phyloP scores from a whole-genome alignment of 64 coral and sea anemone species.

The Astreopora myriophthalma region DNA sequence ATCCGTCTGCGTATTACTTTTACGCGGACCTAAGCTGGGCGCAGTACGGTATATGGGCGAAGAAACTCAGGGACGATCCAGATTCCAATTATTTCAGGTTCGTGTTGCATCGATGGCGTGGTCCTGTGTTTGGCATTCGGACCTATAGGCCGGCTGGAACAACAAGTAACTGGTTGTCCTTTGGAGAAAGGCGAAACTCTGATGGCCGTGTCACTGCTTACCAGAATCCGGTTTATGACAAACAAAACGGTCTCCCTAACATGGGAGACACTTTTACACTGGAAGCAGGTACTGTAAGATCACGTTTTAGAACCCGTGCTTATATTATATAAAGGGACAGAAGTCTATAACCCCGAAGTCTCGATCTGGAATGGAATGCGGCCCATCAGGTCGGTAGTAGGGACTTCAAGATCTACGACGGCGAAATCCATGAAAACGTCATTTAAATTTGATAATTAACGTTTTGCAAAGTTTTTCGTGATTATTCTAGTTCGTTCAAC shows the following conservation, averaged over 20 bases:
- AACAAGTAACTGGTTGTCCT: background rate
- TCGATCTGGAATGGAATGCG: too few relatives aligned
- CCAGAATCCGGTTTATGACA: background rate
- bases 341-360: too few relatives aligned
- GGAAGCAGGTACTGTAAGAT: constrained; percentile 14
- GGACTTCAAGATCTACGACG: too few relatives aligned
- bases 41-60: background rate
- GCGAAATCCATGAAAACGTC: too few relatives aligned
- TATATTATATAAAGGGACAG: too few relatives aligned
- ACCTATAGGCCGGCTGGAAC: background rate
- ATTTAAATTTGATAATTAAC: too few relatives aligned
- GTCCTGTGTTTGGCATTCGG: constrained; percentile 22
- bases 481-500: too few relatives aligned
- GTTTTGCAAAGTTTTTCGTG: too few relatives aligned
- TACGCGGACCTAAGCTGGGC: background rate
- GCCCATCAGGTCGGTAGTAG: too few relatives aligned
- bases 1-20: constrained; percentile 42
- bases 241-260: background rate
- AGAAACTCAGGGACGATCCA: background rate
- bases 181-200: background rate
- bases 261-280: background rate
- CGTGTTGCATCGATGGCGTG: constrained; percentile 17
- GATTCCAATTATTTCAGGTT: background rate
- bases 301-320: too few relatives aligned
- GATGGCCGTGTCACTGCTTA: background rate